Base-by-base conservation (phyloP, 2,797 vertebrate genomes). In the Spinibarbus caldwelli region DNA sequence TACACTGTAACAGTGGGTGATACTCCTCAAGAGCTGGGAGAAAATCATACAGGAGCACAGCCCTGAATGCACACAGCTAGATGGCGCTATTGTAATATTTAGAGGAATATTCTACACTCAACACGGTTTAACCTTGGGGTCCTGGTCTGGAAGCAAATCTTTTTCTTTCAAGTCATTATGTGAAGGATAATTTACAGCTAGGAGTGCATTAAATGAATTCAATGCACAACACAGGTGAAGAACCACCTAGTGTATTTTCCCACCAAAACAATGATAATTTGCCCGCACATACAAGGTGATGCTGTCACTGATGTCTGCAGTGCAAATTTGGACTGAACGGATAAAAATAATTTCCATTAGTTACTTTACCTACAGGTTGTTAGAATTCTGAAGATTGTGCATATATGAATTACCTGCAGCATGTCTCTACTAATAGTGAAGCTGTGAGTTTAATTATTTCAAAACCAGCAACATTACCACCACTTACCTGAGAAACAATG, bases 81-180 rank as follows among this genome's bases (percentile, higher is more conserved):
- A 57, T 72, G 86, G 83, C 67, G 36, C 52, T 62, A n/a, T 72
- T 82, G 72, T 54, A 11, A 29, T 54, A 77, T 31, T 54, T 75
- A 71, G 8, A n/a, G 11, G 15, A 5, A 38, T 19, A 45, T 12
- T 6, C 57, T 29, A 14, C 6, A 54, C 11, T 29, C 23, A 12
- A 23, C 26, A 0, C 6, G 6, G 17, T 62, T 23, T 66, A 23
- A 14, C 23, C 14, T 4, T 47, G 2, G 29, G 11, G 11, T 14
- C 23, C 26, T 1, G 38, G 29, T 52, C 45, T 38, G 6, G 10
- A 77, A 38, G 23, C 43, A 73, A 49, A 49, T 47, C n/a, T 47
- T 47, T 26, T 10, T 59, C 14, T 29, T 15, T 7, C 23, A 72
- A 73, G 21, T 57, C 3, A 14, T 45, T 47, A 11, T 77, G 21